phyloP scores from a whole-genome alignment of 2,797 vertebrate species.

The Amphiprion clarkii region DNA sequence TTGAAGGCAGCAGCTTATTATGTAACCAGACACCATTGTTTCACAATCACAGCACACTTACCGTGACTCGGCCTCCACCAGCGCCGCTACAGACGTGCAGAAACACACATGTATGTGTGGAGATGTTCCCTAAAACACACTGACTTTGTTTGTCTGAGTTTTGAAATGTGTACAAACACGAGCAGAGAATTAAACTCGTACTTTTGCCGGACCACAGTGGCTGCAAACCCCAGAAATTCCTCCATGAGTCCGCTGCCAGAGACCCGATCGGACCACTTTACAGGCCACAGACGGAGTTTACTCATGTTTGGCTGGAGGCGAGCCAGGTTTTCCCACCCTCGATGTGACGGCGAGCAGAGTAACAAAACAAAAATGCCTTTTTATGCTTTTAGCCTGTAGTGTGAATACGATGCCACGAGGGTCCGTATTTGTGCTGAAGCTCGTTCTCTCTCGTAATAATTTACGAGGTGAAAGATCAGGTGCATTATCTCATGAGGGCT shows the following conservation, averaged over 20 bases:
- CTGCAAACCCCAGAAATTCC: conserved; percentile 50
- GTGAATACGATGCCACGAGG: not conserved
- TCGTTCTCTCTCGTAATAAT: not conserved
- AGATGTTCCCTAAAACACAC: conserved; percentile 5
- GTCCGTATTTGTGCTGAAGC: not conserved
- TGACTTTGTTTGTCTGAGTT: conserved; percentile 9
- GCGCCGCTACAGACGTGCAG: conserved; percentile 20
- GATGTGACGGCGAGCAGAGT: conserved; percentile 15
- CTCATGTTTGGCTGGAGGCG: conserved; percentile 43
- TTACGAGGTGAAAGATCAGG: not conserved
- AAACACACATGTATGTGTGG: conserved; percentile 25
- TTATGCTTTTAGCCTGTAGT: not conserved
- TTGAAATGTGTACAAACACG: conserved; percentile 44
- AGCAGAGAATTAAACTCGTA: conserved; percentile 27
- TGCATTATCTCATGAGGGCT: not conserved
- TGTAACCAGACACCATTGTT: conserved; percentile 87
- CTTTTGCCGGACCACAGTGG: conserved; percentile 39
- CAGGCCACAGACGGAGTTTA: conserved; percentile 48
- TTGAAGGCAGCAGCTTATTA: conserved; percentile 87
- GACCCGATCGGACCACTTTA: conserved; percentile 36
- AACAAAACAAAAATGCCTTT: conserved; percentile 13
- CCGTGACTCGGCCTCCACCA: conserved; percentile 54
- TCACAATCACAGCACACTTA: conserved; percentile 87
- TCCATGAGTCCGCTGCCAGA: conserved; percentile 37
- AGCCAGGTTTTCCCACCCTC: conserved; percentile 23